phyloP scores from a whole-genome alignment of 2,113 vertebrate genomes.

The Colius striatus region DNA sequence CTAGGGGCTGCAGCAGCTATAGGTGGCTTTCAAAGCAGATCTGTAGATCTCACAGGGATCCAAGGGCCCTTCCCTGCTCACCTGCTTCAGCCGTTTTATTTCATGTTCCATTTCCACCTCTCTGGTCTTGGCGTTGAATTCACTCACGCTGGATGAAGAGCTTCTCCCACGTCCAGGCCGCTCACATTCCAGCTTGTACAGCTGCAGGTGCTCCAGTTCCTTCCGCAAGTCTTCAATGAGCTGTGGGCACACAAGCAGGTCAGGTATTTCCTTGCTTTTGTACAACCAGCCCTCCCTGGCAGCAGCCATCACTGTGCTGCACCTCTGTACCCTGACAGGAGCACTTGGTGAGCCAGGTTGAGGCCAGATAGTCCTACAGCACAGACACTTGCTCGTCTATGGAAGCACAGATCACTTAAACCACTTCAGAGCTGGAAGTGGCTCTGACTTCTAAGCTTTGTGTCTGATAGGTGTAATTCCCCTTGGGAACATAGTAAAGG shows the following conservation, averaged over 20 bases:
- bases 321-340: neutral
- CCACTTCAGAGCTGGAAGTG: neutral
- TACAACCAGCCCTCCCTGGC: neutral
- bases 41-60: neutral
- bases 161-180: slow-evolving; percentile 83
- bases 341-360: neutral
- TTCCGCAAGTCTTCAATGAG: slow-evolving; percentile 94
- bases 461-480: neutral
- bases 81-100: slow-evolving; percentile 94
- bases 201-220: slow-evolving; percentile 93
- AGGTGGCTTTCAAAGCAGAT: neutral
- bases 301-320: neutral
- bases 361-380: neutral
- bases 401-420: neutral
- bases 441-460: neutral
- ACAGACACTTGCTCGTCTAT: neutral
- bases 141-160: slow-evolving; percentile 82
- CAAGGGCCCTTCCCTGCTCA: slow-evolving; percentile 44
- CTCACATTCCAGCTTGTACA: slow-evolving; percentile 93
- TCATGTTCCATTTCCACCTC: slow-evolving; percentile 96
- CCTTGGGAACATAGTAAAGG: neutral
- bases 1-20: neutral
- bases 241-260: slow-evolving; percentile 69
- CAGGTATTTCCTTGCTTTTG: neutral
- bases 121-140: slow-evolving; percentile 87